Evolutionary conservation across 1,140 invertebrate species (phyloP).

Genomic region (Trichonephila clavipes): DNA sequence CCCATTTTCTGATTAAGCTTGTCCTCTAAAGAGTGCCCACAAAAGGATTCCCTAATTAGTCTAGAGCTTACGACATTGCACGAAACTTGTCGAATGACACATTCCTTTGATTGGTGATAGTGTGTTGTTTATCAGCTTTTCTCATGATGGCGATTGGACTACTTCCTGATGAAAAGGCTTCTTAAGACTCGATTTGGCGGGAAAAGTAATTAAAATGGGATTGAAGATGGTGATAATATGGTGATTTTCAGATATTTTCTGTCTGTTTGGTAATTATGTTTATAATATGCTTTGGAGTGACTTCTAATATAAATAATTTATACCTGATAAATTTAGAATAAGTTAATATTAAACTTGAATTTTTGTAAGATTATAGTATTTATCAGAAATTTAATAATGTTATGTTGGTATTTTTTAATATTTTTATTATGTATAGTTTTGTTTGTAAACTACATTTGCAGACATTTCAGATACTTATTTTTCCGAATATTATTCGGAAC

Average conservation of each 20-base stretch:
- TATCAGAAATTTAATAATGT: no score
- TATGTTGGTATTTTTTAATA: no score
- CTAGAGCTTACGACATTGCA: not conserved
- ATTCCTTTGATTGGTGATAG: constrained; percentile 36
- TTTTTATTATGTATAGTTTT: no score
- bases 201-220: not conserved
- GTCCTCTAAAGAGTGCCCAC: constrained; percentile 43
- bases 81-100: constrained; percentile 23
- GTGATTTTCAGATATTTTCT: not conserved
- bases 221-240: not conserved
- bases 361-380: no score
- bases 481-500: no score
- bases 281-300: not conserved
- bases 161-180: not conserved
- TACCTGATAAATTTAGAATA: no score
- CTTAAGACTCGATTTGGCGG: not conserved
- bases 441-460: no score
- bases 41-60: constrained; percentile 56
- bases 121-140: constrained; percentile 20
- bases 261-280: not conserved
- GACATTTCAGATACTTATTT: no score
- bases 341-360: no score
- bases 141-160: not conserved
- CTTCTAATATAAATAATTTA: no score
- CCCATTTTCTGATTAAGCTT: constrained; percentile 46